Evolutionary conservation across 2,888 invertebrate species (phyloP).

Genomic region (Pachycephus smyrnensis): DNA sequence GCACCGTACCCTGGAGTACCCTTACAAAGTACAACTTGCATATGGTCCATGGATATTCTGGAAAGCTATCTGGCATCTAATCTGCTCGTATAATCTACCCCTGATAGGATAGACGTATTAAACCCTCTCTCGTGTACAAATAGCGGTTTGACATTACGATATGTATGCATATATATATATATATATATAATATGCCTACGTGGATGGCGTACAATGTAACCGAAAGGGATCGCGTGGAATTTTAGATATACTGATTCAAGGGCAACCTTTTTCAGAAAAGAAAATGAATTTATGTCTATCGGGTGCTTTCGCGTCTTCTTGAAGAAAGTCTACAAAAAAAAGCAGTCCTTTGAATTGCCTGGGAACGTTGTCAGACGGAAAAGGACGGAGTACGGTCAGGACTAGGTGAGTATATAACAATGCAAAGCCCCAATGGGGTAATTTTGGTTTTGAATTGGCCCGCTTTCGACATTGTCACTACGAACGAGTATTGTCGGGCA

Average conservation of each 20-base stretch:
- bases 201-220: not conserved
- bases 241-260: not conserved
- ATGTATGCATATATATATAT: conserved; percentile 22
- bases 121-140: conserved; percentile 40
- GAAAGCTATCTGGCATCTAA: conserved; percentile 45
- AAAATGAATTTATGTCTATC: not conserved
- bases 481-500: conserved; percentile 40
- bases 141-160: conserved; percentile 57
- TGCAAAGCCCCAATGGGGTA: conserved; percentile 43
- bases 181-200: not conserved
- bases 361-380: conserved; percentile 20
- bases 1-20: conserved; percentile 16
- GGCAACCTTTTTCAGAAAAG: not conserved
- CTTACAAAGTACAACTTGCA: conserved; percentile 44
- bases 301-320: not conserved
- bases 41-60: conserved; percentile 47
- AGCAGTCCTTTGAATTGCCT: conserved; percentile 7
- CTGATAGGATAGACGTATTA: conserved; percentile 14
- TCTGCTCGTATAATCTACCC: conserved; percentile 51
- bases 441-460: conserved; percentile 62
- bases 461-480: conserved; percentile 44
- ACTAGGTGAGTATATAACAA: conserved; percentile 16
- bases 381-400: not conserved
- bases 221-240: not conserved
- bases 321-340: not conserved